These are phyloP conservation scores for Heliocidaris erythrogramma DNA, from an alignment of 35 echinoderm and acorn worm species.

Conservation along the genomic window DNA sequence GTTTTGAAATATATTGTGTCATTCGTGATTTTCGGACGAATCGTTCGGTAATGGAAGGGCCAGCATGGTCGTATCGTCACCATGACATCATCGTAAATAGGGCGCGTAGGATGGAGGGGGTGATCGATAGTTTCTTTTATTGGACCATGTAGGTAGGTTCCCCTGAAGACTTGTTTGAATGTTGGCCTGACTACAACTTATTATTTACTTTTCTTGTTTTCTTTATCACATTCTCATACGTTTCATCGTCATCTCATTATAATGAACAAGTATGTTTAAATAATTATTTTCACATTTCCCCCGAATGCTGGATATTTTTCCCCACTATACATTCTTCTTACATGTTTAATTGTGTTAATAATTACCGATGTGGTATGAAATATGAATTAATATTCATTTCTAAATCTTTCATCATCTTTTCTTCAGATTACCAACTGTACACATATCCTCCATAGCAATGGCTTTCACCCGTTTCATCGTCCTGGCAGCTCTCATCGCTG, in stretches of 20 bases:
- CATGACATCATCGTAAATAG: conserved; percentile 11
- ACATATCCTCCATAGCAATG: background rate
- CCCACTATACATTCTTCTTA: background rate
- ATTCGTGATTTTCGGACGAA: background rate
- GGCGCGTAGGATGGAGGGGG: background rate
- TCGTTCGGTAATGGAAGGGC: background rate
- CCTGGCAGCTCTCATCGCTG: conserved; percentile 7
- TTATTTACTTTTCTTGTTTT: background rate
- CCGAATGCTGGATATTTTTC: background rate
- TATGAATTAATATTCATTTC: background rate
- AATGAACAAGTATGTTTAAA: background rate
- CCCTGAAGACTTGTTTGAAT: background rate
- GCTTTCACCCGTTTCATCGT: background rate
- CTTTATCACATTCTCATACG: background rate
- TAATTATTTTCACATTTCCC: background rate
- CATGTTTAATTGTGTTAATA: background rate
- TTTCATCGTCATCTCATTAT: background rate
- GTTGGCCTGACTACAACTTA: background rate
- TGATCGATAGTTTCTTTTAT: conserved; percentile 32
- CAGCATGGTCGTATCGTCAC: background rate
- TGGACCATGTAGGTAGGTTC: background rate
- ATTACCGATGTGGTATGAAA: background rate
- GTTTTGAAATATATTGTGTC: background rate
- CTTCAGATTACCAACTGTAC: conserved; percentile 10
- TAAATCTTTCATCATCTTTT: background rate